Percentiles rank a stretch among this genome's conserved stretches.
Conservation (phyloP, 2,888 invertebrate genomes). For the Sthenelais limicola region DNA sequence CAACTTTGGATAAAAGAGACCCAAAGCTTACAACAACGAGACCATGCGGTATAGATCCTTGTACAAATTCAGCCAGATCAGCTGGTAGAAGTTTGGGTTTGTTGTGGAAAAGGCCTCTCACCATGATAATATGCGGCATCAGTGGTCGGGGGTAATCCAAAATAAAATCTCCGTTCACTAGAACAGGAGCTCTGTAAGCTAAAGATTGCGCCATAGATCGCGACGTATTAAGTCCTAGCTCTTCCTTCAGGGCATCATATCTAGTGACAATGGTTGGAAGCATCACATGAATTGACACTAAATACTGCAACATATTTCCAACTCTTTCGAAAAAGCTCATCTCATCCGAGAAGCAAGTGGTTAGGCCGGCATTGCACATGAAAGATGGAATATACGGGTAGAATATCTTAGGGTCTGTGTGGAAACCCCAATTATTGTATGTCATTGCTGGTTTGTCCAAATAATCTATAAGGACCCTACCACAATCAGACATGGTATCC, state of each 20-base stretch:
- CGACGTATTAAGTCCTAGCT: not conserved
- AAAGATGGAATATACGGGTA: constrained; percentile 20
- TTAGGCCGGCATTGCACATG: not conserved
- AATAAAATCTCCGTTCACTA: constrained; percentile 14
- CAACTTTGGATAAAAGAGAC: constrained; percentile 8
- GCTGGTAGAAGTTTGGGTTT: constrained; percentile 5
- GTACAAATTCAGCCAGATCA: not conserved
- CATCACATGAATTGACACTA: not conserved
- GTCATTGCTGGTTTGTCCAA: constrained; percentile 3
- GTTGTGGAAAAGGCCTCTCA: constrained; percentile 19
- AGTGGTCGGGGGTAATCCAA: constrained; percentile 12
- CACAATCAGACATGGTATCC: constrained; percentile 11
- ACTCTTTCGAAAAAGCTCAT: not conserved
- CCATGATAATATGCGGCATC: constrained; percentile 21
- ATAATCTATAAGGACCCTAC: not conserved
- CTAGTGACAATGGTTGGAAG: not conserved
- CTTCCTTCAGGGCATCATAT: not conserved
- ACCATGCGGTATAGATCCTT: not conserved
- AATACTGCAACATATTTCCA: not conserved
- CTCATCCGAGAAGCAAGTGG: not conserved
- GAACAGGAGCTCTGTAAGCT: not conserved
- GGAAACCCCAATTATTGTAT: constrained; percentile 4
- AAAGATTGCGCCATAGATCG: not conserved
- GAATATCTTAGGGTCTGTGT: not conserved
- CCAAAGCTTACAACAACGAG: constrained; percentile 35